Base-by-base conservation (phyloP, 2,797 vertebrate species). In the Yasuhikotakia modesta region DNA sequence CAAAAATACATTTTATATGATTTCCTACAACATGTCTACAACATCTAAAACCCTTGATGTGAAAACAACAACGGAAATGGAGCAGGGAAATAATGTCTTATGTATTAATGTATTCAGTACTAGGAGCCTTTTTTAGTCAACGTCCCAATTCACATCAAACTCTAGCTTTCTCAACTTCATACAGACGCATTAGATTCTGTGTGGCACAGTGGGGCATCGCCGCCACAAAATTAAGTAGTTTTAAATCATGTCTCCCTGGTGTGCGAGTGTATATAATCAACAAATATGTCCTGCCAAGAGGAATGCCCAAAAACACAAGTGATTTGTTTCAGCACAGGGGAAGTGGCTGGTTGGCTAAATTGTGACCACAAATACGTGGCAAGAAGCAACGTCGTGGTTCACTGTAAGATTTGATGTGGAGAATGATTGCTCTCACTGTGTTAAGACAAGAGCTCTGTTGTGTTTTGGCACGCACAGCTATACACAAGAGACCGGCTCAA, bases 181-280 rank as follows among this genome's bases (percentile, higher is more conserved):
- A 76, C n/a, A 35, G 58, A 55, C 76, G 86, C 85, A 87, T 85
- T 83, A 84, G 53, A 73, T 30, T 53, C 50, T 60, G 27, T 35
- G 39, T 12, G 24, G 69, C 73, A 70, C 80, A 87, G 81, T 82
- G 65, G 74, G 81, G 63, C 73, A 75, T 50, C 67, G 52, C 12
- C 13, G 6, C 21, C 39, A 24, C 22, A n/a, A 39, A 57, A 65
- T 39, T 1, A 66, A 43, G 7, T 16, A 13, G n/a, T 13, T 61
- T 46, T 69, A 43, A 17, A 45, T 43, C 22, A 2, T 17, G 22
- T 70, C 72, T 57, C 14, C 10, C 22, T n/a, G 17, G 45, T 1
- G 65, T 53, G 64, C 27, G 16, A 2, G 55, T 48, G 19, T 27
- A 10, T 11, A 39, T 43, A 61, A 55, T 63, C 16, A 8, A 39